Percentiles rank a stretch among this genome's conserved stretches.
Conservation (phyloP, 2,797 vertebrate species). For the Esox lucius region DNA sequence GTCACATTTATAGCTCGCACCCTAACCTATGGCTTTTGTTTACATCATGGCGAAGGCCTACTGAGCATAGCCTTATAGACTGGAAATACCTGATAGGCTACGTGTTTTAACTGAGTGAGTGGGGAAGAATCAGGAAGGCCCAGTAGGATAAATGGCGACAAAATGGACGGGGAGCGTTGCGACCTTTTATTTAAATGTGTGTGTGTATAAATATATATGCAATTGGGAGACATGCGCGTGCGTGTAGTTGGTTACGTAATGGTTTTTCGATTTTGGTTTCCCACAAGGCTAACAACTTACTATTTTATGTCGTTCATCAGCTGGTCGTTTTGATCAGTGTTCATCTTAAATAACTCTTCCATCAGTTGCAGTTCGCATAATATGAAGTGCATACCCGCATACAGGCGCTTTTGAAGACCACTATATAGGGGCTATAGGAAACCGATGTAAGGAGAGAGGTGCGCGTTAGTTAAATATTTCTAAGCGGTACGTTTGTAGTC, state of each 20-base stretch:
- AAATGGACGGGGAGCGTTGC: not conserved
- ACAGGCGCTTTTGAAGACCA: not conserved
- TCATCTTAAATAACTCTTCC: not conserved
- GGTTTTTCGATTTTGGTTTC: not conserved
- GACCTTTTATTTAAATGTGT: not conserved
- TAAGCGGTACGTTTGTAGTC: not conserved
- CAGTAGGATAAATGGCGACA: not conserved
- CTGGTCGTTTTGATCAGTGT: not conserved
- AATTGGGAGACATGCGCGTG: not conserved
- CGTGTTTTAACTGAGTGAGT: not conserved
- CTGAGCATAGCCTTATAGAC: not conserved
- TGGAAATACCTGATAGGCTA: not conserved
- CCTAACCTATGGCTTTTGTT: slow-evolving; percentile 1
- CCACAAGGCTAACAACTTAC: not conserved
- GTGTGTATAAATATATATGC: not conserved
- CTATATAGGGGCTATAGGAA: not conserved
- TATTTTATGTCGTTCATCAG: not conserved
- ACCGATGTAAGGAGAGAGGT: not conserved
- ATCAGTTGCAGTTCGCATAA: not conserved
- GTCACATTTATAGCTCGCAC: slow-evolving; percentile 5
- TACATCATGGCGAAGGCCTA: not conserved
- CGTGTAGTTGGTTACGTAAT: not conserved
- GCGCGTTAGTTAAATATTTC: not conserved
- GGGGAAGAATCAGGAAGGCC: not conserved
- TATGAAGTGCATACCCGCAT: not conserved